These are phyloP conservation scores for Oligia latruncula DNA, from an alignment of 2,888 invertebrate genomes.

Conservation along the genomic window DNA sequence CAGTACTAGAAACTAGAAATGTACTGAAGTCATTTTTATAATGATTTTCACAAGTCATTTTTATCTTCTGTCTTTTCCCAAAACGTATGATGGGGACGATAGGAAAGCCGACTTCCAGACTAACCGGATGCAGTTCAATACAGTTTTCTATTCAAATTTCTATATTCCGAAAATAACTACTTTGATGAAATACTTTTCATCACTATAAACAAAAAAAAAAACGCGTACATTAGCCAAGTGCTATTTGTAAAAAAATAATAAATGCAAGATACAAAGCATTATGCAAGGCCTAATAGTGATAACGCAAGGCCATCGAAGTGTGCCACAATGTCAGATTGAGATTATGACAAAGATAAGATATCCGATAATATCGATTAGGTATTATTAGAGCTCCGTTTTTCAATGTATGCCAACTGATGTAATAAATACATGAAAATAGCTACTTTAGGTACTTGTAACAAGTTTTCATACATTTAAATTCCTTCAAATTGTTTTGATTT, in stretches of 20 bases:
- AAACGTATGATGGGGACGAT: no score
- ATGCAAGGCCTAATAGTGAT: constrained; percentile 4
- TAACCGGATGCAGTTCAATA: background rate
- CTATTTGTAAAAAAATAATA: background rate
- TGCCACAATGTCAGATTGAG: constrained; percentile 14
- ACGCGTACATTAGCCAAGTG: background rate
- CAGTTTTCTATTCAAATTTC: background rate
- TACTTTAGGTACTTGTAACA: no score
- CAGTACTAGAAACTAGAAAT: background rate
- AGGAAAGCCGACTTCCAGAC: background rate
- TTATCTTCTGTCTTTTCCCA: background rate
- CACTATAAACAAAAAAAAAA: background rate
- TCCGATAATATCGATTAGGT: constrained; percentile 10
- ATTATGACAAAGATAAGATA: constrained; percentile 19
- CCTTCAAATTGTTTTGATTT: no score
- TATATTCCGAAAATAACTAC: background rate
- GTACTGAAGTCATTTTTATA: background rate
- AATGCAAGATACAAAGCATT: background rate
- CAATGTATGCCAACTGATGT: background rate
- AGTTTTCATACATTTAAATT: no score
- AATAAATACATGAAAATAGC: no score
- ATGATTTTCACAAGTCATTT: background rate
- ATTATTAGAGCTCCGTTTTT: background rate
- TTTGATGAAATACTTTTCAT: background rate
- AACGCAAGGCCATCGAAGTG: constrained; percentile 18